A percentile compares a stretch with the other conserved stretches of the same genome.
These are phyloP conservation scores for Pissodes strobi DNA, from an alignment of 1,140 invertebrate species.

Conservation along the genomic window DNA sequence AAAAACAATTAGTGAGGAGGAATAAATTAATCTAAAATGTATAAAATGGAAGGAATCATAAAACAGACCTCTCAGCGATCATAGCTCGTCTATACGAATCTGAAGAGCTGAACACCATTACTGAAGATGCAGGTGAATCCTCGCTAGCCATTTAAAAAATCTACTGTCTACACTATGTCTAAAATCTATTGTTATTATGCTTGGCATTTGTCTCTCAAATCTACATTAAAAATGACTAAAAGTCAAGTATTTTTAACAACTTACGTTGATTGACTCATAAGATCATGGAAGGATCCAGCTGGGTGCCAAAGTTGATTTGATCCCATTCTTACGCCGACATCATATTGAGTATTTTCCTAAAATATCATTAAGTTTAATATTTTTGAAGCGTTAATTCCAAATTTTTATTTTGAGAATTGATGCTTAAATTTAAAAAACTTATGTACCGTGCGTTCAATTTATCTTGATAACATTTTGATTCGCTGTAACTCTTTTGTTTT, in stretches of 20 bases:
- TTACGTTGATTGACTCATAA: conserved; percentile 59
- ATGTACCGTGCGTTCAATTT: too few relatives aligned
- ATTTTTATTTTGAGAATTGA: too few relatives aligned
- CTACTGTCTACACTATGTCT: conserved; percentile 30
- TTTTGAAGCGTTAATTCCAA: too few relatives aligned
- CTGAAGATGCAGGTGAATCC: conserved; percentile 30
- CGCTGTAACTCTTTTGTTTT: too few relatives aligned
- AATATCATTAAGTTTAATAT: too few relatives aligned
- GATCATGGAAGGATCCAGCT: conserved; percentile 47
- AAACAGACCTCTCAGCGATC: conserved; percentile 30
- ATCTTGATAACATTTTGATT: too few relatives aligned
- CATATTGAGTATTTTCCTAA: conserved; percentile 71
- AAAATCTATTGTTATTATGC: conserved; percentile 8
- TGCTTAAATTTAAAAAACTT: too few relatives aligned
- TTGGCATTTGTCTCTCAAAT: background rate
- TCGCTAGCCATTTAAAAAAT: conserved; percentile 33
- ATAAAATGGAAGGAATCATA: background rate
- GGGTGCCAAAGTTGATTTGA: conserved; percentile 76
- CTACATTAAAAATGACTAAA: background rate
- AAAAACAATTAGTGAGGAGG: background rate
- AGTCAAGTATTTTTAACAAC: too few relatives aligned
- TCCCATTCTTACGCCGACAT: conserved; percentile 67
- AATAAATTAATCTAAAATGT: conserved; percentile 1
- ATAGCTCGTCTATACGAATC: conserved; percentile 19
- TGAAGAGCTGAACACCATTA: conserved; percentile 30